Base-by-base conservation (phyloP, 2,797 vertebrate species). In the Ptychadena robeensis region DNA sequence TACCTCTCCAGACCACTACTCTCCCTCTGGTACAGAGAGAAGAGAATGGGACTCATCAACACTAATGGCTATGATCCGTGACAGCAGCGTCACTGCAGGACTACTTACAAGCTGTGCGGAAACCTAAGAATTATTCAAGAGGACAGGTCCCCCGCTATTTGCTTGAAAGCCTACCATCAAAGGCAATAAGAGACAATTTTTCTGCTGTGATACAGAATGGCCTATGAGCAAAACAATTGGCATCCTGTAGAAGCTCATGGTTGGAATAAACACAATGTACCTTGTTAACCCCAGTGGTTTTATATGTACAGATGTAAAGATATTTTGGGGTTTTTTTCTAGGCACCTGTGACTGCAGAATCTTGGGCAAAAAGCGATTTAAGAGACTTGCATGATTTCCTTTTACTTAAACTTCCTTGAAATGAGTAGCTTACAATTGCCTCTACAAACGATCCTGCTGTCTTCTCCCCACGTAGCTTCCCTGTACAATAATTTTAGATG, bases 401-500 rank as follows among this genome's bases (percentile, higher is more conserved):
- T 61, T 74, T 74, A 74, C 37, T 61, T 74, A 27, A 61, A 14
- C 32, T 15, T 74, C 4, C 8, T 14, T n/a, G 9, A 44, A 34
- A 18, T 40, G 66, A 70, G 65, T 48, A 7, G 25, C 30, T 40
- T 40, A 35, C 15, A 14, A 57, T 37, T 25, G 40, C 75, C 9
- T 44, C 9, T 38, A 53, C 25, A 68, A 79, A 69, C 37, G 32
- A 79, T 30, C 40, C 31, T 71, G 78, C 78, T 71, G 67, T 38
- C 59, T 71, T 61, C 53, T 70, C 67, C 10, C 67, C 67, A 61
- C 15, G 40, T 8, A 61, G n/a, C 34, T 63, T 44, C 53, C 35
- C 70, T 80, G 70, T 18, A n/a, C 14, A 53, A 63, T 71, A 80
- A 80, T 71, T 71, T 27, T 59, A n/a, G 25, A 48, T n/a, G 34